Percentiles rank a stretch among this genome's conserved stretches.
Conservation (phyloP, 2,797 vertebrate genomes). For the Corythornis leucogaster region DNA sequence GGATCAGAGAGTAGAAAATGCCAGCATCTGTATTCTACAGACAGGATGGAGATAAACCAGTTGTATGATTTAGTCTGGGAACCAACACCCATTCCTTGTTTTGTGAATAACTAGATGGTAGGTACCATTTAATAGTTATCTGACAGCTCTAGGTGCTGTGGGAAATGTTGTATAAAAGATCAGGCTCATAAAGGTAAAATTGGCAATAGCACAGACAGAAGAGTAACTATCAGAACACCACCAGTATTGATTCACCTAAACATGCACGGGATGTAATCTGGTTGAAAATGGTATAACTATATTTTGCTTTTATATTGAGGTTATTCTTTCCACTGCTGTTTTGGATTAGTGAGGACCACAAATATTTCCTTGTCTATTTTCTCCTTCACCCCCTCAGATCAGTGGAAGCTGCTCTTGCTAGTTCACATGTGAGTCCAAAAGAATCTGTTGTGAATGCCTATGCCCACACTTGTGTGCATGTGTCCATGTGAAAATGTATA, state of each 20-base stretch:
- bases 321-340: neutral
- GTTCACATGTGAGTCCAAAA: neutral
- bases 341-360: neutral
- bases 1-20: neutral
- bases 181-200: neutral
- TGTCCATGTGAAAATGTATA: neutral
- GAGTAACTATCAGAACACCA: neutral
- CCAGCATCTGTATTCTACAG: neutral
- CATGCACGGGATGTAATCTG: neutral
- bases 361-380: neutral
- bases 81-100: neutral
- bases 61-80: neutral
- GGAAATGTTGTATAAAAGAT: neutral
- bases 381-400: neutral
- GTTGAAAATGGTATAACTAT: neutral
- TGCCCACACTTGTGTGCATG: fast-evolving
- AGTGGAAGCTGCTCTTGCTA: neutral
- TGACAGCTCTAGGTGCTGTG: neutral
- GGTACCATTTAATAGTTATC: neutral
- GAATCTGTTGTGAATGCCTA: neutral
- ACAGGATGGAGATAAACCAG: neutral
- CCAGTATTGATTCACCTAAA: neutral
- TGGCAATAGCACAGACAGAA: neutral
- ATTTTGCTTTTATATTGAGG: neutral
- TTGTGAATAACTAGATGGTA: neutral